Evolutionary conservation across 2,797 vertebrate species (phyloP).

Genomic region (Sarcoramphus papa): DNA sequence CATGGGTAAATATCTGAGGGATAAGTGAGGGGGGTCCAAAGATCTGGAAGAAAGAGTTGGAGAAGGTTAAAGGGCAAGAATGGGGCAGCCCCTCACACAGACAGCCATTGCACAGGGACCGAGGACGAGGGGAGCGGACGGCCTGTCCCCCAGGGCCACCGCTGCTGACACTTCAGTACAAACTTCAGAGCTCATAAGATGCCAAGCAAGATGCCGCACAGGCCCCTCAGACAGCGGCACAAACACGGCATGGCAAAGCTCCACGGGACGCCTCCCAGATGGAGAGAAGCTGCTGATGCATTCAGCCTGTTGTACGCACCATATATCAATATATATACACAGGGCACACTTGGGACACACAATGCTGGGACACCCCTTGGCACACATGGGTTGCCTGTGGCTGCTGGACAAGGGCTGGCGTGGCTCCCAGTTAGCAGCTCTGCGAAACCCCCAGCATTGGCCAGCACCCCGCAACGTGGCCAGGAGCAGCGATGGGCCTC

Average conservation of each 20-base stretch:
- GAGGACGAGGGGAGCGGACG: not conserved
- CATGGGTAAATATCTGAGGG: constrained; percentile 79
- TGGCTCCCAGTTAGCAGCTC: not conserved
- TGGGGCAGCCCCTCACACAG: constrained; percentile 22
- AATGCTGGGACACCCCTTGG: not conserved
- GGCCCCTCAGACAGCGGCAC: not conserved
- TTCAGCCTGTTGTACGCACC: not conserved
- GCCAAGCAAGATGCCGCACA: not conserved
- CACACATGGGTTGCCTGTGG: not conserved
- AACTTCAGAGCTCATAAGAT: not conserved
- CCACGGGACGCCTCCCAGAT: not conserved
- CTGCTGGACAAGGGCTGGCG: not conserved
- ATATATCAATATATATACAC: not conserved
- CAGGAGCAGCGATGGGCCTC: not conserved
- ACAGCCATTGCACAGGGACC: constrained; percentile 29
- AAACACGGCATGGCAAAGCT: not conserved
- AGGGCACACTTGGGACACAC: not conserved
- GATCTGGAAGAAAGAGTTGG: constrained; percentile 78
- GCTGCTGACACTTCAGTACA: not conserved
- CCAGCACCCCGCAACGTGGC: not conserved
- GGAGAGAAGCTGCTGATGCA: not conserved
- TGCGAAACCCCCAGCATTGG: not conserved
- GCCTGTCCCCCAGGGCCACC: not conserved
- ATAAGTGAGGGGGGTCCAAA: constrained; percentile 79
- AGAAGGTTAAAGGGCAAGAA: constrained; percentile 67